phyloP scores from a whole-genome alignment of 2,888 invertebrate species.

The Venusia cambrica region DNA sequence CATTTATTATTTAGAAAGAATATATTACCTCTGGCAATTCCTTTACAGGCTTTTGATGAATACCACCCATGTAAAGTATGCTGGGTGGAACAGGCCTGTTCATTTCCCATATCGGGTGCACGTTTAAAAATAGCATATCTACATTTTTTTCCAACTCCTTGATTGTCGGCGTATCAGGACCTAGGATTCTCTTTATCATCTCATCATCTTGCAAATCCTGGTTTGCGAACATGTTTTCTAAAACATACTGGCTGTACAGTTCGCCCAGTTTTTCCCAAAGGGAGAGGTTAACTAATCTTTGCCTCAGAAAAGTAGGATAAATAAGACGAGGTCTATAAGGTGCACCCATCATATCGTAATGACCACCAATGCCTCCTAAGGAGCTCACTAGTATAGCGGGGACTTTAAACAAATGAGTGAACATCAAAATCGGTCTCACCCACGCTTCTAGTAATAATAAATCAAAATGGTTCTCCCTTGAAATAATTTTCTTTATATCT shows the following conservation, averaged over 20 bases:
- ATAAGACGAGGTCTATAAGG: too few relatives aligned
- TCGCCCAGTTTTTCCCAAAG: conserved; percentile 17
- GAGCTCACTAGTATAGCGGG: conserved; percentile 50
- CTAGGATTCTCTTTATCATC: conserved; percentile 16
- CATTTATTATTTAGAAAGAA: too few relatives aligned
- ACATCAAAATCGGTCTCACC: conserved; percentile 26
- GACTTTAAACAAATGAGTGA: conserved; percentile 37
- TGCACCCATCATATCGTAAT: conserved; percentile 37
- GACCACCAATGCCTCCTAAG: conserved; percentile 13
- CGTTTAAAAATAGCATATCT: conserved; percentile 31
- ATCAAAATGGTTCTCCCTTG: conserved; percentile 39
- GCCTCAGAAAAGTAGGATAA: conserved; percentile 6
- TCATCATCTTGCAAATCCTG: neutral
- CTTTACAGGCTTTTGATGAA: conserved; percentile 33
- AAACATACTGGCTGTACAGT: conserved; percentile 11
- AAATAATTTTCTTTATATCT: conserved; percentile 36
- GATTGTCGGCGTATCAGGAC: conserved; percentile 14
- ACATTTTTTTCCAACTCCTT: conserved; percentile 19
- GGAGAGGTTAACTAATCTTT: conserved; percentile 9
- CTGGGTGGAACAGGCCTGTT: conserved; percentile 40
- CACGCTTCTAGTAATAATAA: conserved; percentile 39
- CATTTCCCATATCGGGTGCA: conserved; percentile 37
- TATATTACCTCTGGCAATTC: conserved; percentile 22
- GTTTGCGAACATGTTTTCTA: conserved; percentile 1
- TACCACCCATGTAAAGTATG: conserved; percentile 37